Evolutionary conservation across 2,888 invertebrate species (phyloP), one percentile per base, ranked within the genome.

Genomic region (Phengaris alcon): DNA sequence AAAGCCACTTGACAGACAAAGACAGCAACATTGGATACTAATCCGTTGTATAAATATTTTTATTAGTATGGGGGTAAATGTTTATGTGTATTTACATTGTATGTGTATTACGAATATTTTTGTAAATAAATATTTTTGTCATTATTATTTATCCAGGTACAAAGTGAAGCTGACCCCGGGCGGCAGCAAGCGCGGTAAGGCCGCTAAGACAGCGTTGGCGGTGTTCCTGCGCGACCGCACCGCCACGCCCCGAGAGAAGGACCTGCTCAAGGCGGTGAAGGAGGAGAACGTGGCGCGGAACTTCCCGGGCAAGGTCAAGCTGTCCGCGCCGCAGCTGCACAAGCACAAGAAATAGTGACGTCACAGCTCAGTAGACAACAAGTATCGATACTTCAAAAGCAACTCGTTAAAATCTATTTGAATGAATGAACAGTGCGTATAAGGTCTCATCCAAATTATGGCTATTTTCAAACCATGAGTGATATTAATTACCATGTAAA

Each of bases 81-180:
- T 35, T 35, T 3, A 35, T 35, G 35, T 35, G 4, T 35, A 35
- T 35, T 35, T 2, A 35, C 22, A 22, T 22, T 35, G 35, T 35
- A 35, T 35, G 35, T 35, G 35, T 35, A 4, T 35, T 35, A 35
- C 35, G 35, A 35, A 35, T 2, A n/a, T n/a, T n/a, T n/a, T n/a
- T n/a, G n/a, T n/a, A 35, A 35, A 35, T 35, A 35, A 35, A 35
- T 3, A 35, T 22, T 22, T 22, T 22, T 35, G 35, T 35, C 4
- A 35, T 35, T 35, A 35, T 35, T 35, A 35, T 35, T 0, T 72
- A 5, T 69, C 3, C 85, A 98, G 98, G 85, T 99, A 95, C 87
- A 98, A 98, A 91, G 97, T 99, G 2, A 99, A 99, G 86, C 88
- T 99, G 77, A 97, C 97, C 0, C 99, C 99, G 0, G 99, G 99